A percentile compares a stretch with the other conserved stretches of the same genome.
Conservation (phyloP, 1,140 invertebrate species). For the Caenorhabditis latens region DNA sequence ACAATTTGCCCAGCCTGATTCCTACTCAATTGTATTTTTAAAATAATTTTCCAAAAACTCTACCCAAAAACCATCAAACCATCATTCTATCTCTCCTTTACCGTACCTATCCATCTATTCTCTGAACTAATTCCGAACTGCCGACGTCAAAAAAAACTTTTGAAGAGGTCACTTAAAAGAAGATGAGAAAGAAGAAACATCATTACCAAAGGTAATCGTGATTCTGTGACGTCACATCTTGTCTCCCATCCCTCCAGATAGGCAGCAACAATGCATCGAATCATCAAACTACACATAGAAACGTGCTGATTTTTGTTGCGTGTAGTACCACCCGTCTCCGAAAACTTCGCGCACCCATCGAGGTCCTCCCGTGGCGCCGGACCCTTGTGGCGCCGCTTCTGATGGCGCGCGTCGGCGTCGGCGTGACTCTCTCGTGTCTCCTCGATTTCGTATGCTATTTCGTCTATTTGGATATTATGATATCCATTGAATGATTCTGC, state of each 20-base stretch:
- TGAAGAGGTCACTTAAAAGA: not conserved
- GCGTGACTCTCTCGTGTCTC: not conserved
- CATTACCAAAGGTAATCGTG: not conserved
- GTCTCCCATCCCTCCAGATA: not conserved
- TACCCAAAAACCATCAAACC: too few species aligned
- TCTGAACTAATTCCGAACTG: too few species aligned
- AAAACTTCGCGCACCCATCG: not conserved
- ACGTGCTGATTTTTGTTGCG: not conserved
- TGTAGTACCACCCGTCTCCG: not conserved
- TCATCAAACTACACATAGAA: conserved; percentile 1
- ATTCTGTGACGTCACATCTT: conserved; percentile 1
- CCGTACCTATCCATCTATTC: too few species aligned
- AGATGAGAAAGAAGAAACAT: not conserved
- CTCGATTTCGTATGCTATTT: not conserved
- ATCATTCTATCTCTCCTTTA: too few species aligned
- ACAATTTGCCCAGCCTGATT: too few species aligned
- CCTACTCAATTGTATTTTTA: too few species aligned
- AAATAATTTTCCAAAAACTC: too few species aligned
- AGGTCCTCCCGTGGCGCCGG: not conserved
- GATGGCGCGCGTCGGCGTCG: not conserved
- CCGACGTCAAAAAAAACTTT: not conserved
- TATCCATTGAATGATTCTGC: not conserved
- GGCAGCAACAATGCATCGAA: not conserved
- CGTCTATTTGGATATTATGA: conserved; percentile 15
- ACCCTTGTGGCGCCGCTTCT: conserved; percentile 2